These are phyloP conservation scores for Triplophysa bombifrons DNA, from an alignment of 2,797 vertebrate species.

Conservation along the genomic window DNA sequence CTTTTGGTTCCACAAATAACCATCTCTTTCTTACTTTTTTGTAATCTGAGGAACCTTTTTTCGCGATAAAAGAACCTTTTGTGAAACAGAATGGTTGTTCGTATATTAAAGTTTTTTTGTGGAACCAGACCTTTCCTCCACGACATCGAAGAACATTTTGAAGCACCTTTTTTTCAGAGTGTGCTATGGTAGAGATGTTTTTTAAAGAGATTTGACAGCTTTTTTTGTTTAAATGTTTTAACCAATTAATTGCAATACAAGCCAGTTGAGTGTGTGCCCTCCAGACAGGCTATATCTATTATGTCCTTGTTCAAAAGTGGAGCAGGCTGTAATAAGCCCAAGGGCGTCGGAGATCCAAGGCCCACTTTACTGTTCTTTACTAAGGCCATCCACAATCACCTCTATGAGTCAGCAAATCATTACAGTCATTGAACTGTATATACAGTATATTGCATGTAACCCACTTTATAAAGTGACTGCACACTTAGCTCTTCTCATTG, in stretches of 20 bases:
- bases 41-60: no score
- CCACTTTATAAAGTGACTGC: background rate
- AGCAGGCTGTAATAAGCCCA: constrained; percentile 32
- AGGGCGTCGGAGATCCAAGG: constrained; percentile 29
- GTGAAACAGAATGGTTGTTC: no score
- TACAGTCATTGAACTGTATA: background rate
- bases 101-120: no score
- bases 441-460: background rate
- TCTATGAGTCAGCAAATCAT: constrained; percentile 26
- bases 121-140: no score
- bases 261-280: background rate
- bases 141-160: no score
- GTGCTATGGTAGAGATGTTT: no score
- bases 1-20: no score
- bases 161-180: no score
- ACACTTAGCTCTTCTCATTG: background rate
- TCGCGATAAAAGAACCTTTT: no score
- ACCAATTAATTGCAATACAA: constrained; percentile 7
- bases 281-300: constrained; percentile 24
- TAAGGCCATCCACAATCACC: constrained; percentile 26
- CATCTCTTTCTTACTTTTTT: no score
- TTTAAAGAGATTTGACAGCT: background rate
- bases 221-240: background rate
- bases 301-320: constrained; percentile 30
- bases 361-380: constrained; percentile 21